Base-by-base conservation (phyloP, 2,797 vertebrate species). In the Coreius guichenoti region DNA sequence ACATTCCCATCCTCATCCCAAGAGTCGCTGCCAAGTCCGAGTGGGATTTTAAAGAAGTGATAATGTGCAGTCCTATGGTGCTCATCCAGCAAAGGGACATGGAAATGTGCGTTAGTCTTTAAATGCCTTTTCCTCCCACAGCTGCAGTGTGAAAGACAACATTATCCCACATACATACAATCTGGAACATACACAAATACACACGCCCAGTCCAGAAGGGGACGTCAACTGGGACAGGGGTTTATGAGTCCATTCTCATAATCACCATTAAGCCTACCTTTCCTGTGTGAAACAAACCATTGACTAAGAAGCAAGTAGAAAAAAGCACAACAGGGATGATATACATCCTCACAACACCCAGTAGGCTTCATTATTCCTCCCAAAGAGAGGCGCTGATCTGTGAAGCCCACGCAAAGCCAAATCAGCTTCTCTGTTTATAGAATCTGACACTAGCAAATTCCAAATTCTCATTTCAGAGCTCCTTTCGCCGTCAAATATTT, bases 261-360 rank as follows among this genome's bases (percentile, higher is more conserved):
- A 63, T 58, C 74, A 72, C 65, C n/a, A 23, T 47, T 82, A 73
- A 73, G 21, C 19, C 81, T 74, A 74, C 45, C 47, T 67, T 36
- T 29, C 51, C 14, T 36, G 58, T 23, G n/a, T 76, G 9, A 76
- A 67, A 56, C 33, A 76, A 45, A 39, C 56, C 43, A 82, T 33
- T 75, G 70, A 74, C 70, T 65, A 21, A 63, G 6, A 51, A 26
- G 58, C 63, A 11, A 69, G 63, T 43, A 78, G 39, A 43, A 78
- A 65, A 67, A 39, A 51, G n/a, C 49, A 70, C 21, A 31, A 17
- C 51, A 26, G 65, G 75, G 83, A 89, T 92, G 90, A 93, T 93
- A 92, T 85, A 87, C 75, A 86, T 84, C 84, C 88, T 94, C 88
- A 92, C 89, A 93, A 92, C 93, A 92, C 93, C 87, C 33, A 80